A percentile compares a stretch with the other conserved stretches of the same genome.
These are phyloP conservation scores for Garra rufa DNA, from an alignment of 2,113 vertebrate species.

Conservation along the genomic window DNA sequence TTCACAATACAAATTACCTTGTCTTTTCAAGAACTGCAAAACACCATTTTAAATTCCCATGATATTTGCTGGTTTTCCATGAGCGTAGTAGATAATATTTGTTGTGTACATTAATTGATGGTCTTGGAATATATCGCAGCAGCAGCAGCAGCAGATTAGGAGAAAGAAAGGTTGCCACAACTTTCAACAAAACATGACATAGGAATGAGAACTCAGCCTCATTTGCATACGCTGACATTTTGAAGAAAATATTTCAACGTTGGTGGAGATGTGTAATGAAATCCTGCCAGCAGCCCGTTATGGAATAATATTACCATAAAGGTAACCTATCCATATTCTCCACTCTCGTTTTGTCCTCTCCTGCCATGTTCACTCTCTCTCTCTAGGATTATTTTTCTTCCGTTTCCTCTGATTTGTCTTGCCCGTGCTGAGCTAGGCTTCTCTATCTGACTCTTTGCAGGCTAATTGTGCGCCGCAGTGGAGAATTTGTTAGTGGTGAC, in stretches of 20 bases:
- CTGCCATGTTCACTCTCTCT: constrained; percentile 71
- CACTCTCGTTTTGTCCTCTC: constrained; percentile 59
- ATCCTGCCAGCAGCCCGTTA: constrained; percentile 95
- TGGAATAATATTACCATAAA: constrained; percentile 99
- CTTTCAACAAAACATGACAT: constrained; percentile 89
- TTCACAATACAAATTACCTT: background rate
- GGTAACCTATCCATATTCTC: constrained; percentile 96
- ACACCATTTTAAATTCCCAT: constrained; percentile 2
- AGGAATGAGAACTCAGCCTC: constrained; percentile 83
- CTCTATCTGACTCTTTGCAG: constrained; percentile 85
- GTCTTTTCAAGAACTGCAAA: background rate
- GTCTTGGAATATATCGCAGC: background rate
- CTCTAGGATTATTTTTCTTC: constrained; percentile 81
- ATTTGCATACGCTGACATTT: constrained; percentile 99
- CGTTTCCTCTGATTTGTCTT: constrained; percentile 86
- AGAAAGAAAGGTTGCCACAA: constrained; percentile 78
- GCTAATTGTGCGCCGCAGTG: constrained; percentile 91
- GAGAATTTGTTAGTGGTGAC: constrained; percentile 99
- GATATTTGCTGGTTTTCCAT: background rate
- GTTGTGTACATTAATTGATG: constrained; percentile 22
- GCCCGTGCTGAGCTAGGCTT: constrained; percentile 77
- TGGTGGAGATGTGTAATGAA: constrained; percentile 93
- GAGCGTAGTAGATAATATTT: background rate
- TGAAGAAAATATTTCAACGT: constrained; percentile 96
- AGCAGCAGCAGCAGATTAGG: constrained; percentile 61